Evolutionary conservation across 1,140 invertebrate species (phyloP).

Genomic region (Dreissena rostriformis): DNA sequence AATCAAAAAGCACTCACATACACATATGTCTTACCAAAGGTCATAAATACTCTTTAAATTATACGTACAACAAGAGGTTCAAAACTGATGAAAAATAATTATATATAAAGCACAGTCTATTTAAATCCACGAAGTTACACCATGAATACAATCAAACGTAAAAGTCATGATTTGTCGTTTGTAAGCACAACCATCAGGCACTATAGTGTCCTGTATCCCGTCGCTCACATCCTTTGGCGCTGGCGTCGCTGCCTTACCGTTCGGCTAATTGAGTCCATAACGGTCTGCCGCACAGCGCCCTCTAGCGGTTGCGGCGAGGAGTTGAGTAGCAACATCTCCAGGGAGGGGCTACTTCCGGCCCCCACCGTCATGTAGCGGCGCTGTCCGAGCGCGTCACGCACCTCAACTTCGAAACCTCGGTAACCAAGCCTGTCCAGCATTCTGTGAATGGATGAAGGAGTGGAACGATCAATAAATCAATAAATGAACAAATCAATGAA

Average conservation of each 20-base stretch:
- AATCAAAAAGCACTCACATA: too few relatives aligned
- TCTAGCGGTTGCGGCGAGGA: slow-evolving; percentile 20
- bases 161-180: too few relatives aligned
- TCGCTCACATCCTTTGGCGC: background rate
- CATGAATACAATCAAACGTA: too few relatives aligned
- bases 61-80: too few relatives aligned
- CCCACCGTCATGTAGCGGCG: slow-evolving; percentile 30
- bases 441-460: background rate
- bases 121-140: too few relatives aligned
- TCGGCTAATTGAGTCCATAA: background rate
- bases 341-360: slow-evolving; percentile 22
- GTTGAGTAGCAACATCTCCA: slow-evolving; percentile 32
- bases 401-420: slow-evolving; percentile 29
- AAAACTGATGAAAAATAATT: too few relatives aligned
- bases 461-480: too few relatives aligned
- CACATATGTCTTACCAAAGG: too few relatives aligned
- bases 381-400: slow-evolving; percentile 29
- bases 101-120: too few relatives aligned
- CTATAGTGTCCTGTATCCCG: too few relatives aligned
- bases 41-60: too few relatives aligned
- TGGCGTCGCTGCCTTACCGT: background rate
- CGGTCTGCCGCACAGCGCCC: slow-evolving; percentile 2
- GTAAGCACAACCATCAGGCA: too few relatives aligned
- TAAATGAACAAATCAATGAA: background rate
- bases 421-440: slow-evolving; percentile 23